Conservation (phyloP, 1,140 invertebrate species). For the Hesperophylax magnus region DNA sequence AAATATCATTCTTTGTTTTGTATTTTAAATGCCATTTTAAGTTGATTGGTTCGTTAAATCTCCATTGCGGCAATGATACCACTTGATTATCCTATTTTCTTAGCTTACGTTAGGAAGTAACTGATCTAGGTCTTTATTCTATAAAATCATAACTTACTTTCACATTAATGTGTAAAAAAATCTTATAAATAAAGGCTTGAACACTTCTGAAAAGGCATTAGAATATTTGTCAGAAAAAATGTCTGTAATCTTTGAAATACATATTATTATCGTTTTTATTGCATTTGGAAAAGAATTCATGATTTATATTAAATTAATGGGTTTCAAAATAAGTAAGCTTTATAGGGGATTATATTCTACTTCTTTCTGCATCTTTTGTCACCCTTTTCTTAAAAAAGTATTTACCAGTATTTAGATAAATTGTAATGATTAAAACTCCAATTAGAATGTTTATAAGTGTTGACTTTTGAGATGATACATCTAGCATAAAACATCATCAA, state of each 20-base stretch:
- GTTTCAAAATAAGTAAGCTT: background rate
- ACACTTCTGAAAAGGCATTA: slow-evolving; percentile 8
- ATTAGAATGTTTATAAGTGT: slow-evolving; percentile 49
- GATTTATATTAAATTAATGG: background rate
- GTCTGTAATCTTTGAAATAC: too few relatives aligned
- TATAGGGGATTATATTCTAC: slow-evolving; percentile 19
- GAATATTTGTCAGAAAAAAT: slow-evolving; percentile 21
- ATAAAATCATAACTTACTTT: background rate
- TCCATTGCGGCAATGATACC: background rate
- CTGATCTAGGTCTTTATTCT: background rate
- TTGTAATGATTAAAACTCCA: slow-evolving; percentile 48
- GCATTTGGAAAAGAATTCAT: background rate
- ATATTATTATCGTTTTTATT: too few relatives aligned
- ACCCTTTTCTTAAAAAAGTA: slow-evolving; percentile 29
- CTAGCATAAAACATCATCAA: slow-evolving; percentile 46
- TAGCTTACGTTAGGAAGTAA: background rate
- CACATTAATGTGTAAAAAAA: background rate
- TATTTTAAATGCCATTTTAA: too few relatives aligned
- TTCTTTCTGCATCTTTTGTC: slow-evolving; percentile 5
- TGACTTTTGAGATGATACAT: slow-evolving; percentile 48
- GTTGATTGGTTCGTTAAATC: background rate
- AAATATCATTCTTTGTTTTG: background rate
- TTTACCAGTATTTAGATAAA: slow-evolving; percentile 43
- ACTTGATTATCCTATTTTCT: background rate
- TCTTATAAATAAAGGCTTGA: background rate